Conservation (phyloP, 2,113 vertebrate genomes). For the Micromys minutus region DNA sequence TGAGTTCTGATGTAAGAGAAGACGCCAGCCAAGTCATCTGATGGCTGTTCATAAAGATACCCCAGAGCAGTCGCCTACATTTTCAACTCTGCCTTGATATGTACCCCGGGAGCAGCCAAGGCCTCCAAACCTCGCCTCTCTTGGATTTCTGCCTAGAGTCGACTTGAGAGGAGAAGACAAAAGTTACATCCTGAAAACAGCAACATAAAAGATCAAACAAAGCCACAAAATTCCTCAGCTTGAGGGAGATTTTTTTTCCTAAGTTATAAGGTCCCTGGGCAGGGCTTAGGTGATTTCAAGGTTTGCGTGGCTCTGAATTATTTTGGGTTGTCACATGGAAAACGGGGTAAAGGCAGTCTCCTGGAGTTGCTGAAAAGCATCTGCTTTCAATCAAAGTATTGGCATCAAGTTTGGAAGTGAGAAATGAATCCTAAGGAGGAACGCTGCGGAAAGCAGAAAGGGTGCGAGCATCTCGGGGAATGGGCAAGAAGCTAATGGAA, state of each 20-base stretch:
- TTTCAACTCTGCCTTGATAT: constrained; percentile 71
- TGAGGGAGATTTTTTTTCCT: constrained; percentile 11
- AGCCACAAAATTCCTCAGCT: constrained; percentile 70
- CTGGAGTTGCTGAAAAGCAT: constrained; percentile 37
- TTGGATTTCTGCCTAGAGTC: constrained; percentile 60
- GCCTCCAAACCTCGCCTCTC: constrained; percentile 55
- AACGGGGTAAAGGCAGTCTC: not conserved
- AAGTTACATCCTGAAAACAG: constrained; percentile 72
- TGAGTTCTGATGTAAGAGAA: constrained; percentile 69
- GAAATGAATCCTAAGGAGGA: constrained; percentile 7
- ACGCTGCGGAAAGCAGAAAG: constrained; percentile 24
- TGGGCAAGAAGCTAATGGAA: not conserved
- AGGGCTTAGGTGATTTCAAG: constrained; percentile 53
- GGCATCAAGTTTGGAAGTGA: constrained; percentile 32
- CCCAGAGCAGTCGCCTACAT: constrained; percentile 57
- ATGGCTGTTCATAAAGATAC: constrained; percentile 65
- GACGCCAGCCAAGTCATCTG: constrained; percentile 65
- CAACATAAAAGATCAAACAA: constrained; percentile 76
- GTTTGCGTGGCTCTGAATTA: constrained; percentile 44
- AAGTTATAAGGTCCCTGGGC: constrained; percentile 55
- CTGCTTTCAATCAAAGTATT: constrained; percentile 66
- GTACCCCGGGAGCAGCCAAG: constrained; percentile 37
- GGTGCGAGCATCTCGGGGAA: not conserved
- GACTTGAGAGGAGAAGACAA: constrained; percentile 66
- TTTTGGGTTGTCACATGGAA: constrained; percentile 58